phyloP scores from a whole-genome alignment of 2,113 vertebrate genomes.

The Cariama cristata region DNA sequence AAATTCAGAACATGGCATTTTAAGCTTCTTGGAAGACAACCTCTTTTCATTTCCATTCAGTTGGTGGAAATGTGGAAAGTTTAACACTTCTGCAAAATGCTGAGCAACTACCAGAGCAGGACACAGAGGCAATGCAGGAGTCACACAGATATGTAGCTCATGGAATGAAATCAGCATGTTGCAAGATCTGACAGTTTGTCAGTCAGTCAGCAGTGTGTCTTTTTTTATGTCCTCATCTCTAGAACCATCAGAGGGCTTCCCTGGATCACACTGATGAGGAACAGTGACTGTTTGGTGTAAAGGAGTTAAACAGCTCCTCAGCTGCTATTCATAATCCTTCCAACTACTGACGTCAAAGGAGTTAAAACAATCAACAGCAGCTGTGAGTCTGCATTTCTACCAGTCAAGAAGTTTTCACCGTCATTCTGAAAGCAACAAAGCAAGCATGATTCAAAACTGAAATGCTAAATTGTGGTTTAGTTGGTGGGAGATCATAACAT shows the following conservation, averaged over 20 bases:
- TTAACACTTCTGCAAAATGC: not conserved
- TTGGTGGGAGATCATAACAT: not conserved
- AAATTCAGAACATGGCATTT: not conserved
- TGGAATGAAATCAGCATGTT: not conserved
- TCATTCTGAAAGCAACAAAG: slow-evolving; percentile 37
- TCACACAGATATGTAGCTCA: not conserved
- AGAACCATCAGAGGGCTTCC: not conserved
- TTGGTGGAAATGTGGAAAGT: not conserved
- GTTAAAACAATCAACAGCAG: slow-evolving; percentile 41
- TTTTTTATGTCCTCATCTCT: not conserved
- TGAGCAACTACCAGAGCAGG: not conserved
- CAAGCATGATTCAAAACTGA: slow-evolving; percentile 4
- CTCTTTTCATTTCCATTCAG: not conserved
- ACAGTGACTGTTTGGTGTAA: not conserved
- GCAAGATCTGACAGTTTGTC: not conserved
- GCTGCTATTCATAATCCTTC: slow-evolving; percentile 40
- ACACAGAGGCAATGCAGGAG: not conserved
- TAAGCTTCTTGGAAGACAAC: not conserved
- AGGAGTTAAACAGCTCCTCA: not conserved
- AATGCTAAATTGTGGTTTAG: not conserved
- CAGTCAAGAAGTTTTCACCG: not conserved
- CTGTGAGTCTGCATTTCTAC: slow-evolving; percentile 39
- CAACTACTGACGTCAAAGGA: slow-evolving; percentile 50
- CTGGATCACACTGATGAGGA: not conserved
- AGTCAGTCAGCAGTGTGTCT: not conserved